Conservation (phyloP, 2,888 invertebrate genomes). For the Rhingia rostrata region DNA sequence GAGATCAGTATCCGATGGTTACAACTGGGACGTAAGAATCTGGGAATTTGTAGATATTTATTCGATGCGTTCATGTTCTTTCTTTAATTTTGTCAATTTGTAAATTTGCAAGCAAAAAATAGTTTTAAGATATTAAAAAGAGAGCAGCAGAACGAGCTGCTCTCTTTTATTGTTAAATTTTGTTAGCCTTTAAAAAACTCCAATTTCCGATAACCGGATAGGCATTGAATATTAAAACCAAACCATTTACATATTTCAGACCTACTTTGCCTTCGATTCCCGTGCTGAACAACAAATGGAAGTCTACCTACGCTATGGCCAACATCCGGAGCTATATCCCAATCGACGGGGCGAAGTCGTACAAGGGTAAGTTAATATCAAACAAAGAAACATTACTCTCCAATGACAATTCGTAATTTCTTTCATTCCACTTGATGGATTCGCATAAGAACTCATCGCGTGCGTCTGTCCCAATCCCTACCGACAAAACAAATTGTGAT, state of each 20-base stretch:
- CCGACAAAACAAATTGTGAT: conserved; percentile 48
- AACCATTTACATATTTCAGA: conserved; percentile 82
- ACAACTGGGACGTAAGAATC: too few relatives aligned
- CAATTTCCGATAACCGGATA: too few relatives aligned
- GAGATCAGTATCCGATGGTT: too few relatives aligned
- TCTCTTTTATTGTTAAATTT: too few relatives aligned
- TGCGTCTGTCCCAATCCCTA: conserved; percentile 25
- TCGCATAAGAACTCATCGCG: conserved; percentile 15
- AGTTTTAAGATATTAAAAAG: too few relatives aligned
- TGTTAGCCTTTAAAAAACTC: neutral
- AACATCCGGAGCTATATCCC: conserved; percentile 95
- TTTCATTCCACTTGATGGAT: conserved; percentile 1
- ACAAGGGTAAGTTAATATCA: conserved; percentile 86
- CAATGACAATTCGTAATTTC: conserved; percentile 18
- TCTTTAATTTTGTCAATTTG: too few relatives aligned
- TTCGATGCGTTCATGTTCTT: too few relatives aligned
- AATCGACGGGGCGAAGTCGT: conserved; percentile 94
- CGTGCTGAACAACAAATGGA: conserved; percentile 96
- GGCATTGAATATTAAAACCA: neutral
- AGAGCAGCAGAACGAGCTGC: too few relatives aligned
- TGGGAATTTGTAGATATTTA: too few relatives aligned
- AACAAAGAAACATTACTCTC: conserved; percentile 2
- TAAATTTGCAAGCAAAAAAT: too few relatives aligned
- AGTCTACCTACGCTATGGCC: conserved; percentile 95
- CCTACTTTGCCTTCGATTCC: conserved; percentile 91